These are phyloP conservation scores for Amphipyra berbera DNA, from an alignment of 2,888 invertebrate genomes.

Conservation along the genomic window DNA sequence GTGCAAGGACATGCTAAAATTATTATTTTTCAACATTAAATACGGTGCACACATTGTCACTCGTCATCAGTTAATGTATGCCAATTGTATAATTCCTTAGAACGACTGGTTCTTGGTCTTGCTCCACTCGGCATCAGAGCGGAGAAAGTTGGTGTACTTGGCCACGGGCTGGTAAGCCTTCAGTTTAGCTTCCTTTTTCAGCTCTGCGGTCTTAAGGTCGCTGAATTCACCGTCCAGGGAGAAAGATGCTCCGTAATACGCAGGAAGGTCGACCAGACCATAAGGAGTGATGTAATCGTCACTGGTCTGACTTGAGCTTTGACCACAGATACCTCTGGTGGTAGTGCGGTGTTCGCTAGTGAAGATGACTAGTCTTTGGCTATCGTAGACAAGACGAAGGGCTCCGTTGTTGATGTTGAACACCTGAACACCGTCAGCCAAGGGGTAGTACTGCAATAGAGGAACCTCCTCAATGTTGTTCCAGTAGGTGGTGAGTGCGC, in stretches of 20 bases:
- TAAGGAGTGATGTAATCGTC: constrained; percentile 91
- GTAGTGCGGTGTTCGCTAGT: constrained; percentile 85
- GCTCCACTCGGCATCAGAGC: constrained; percentile 75
- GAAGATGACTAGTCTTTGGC: constrained; percentile 84
- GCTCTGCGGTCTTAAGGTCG: constrained; percentile 79
- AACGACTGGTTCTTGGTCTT: constrained; percentile 20
- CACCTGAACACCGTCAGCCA: constrained; percentile 72
- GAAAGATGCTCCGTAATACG: constrained; percentile 90
- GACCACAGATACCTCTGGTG: constrained; percentile 92
- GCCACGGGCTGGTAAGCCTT: constrained; percentile 76
- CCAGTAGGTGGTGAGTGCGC: constrained; percentile 77
- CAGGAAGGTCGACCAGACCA: constrained; percentile 86
- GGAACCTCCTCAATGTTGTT: constrained; percentile 77
- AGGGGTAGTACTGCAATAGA: constrained; percentile 79
- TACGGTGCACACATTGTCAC: no score
- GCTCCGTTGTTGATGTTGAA: constrained; percentile 66
- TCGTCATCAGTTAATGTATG: no score
- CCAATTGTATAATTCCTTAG: not conserved
- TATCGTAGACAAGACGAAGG: constrained; percentile 90
- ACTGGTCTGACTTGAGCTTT: constrained; percentile 88
- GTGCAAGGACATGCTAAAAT: no score
- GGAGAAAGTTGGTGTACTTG: constrained; percentile 70
- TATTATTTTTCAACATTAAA: no score
- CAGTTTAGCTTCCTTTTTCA: constrained; percentile 79
- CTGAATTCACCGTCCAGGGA: constrained; percentile 85